Evolutionary conservation across 2,888 invertebrate genomes (phyloP).

Genomic region (Mythimna lalbum): DNA sequence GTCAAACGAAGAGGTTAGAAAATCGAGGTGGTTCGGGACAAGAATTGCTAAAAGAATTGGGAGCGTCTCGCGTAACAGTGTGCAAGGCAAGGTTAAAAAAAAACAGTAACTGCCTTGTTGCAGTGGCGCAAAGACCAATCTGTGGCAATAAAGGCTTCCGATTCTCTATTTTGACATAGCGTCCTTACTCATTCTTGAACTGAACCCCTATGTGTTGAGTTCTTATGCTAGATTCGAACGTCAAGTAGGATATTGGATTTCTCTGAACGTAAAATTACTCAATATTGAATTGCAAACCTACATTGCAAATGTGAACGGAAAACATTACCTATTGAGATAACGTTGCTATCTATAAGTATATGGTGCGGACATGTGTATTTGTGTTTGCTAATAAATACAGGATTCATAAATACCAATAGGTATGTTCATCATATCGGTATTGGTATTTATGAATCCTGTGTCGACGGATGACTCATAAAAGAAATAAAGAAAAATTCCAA

Average conservation of each 20-base stretch:
- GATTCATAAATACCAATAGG: slow-evolving; percentile 14
- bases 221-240: not conserved
- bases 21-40: not conserved
- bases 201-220: not conserved
- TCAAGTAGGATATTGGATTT: not conserved
- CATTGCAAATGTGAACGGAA: slow-evolving; percentile 19
- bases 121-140: not conserved
- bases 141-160: not conserved
- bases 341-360: slow-evolving; percentile 12
- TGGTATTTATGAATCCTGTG: too few relatives aligned
- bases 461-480: not conserved
- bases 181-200: not conserved
- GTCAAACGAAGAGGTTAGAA: not conserved
- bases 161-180: not conserved
- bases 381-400: slow-evolving; percentile 10
- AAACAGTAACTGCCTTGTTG: not conserved
- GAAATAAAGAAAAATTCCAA: not conserved
- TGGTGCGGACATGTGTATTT: not conserved
- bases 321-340: slow-evolving; percentile 30
- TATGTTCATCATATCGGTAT: too few relatives aligned
- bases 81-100: not conserved
- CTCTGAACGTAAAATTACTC: slow-evolving; percentile 3
- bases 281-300: slow-evolving; percentile 9
- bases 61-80: not conserved
- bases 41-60: not conserved